Evolutionary conservation across 2,797 vertebrate genomes (phyloP), one percentile per base, ranked within the genome.

Genomic region (Gobio occitaniae): DNA sequence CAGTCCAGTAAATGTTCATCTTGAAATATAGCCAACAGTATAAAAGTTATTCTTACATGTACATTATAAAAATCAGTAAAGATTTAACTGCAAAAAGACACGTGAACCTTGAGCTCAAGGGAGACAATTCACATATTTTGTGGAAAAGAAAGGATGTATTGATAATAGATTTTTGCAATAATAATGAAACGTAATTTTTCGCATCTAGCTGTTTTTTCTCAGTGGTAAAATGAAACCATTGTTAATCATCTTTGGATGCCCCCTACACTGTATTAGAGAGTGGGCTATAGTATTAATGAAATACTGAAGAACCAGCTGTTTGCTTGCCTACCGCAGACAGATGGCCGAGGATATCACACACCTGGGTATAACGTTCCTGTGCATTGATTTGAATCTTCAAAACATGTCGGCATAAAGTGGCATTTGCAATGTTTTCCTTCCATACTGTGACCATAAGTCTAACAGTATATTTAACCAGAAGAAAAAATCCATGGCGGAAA

Each of bases 291-390:
- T 68, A 36, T 61, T 86, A 80, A 80, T 78, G 80, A 72, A 77
- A 48, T 38, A 29, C 72, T 48, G n/a, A 29, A 70, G 80, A 86
- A 50, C 61, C 76, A 69, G 84, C 70, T 78, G 71, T 84, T 71
- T 77, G 47, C 72, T 78, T 36, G 38, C 71, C 32, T 36, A 32
- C 59, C 50, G 41, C 32, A 56, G 84, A 77, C 71, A 86, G 87
- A 86, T 84, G 84, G 81, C 70, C 72, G 1, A 71, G 78, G 32
- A 71, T 56, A 80, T 54, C 44, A 19, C 54, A 76, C 84, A 11
- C 44, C 50, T 15, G 84, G 50, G 54, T n/a, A 65, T 69, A 78
- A n/a, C 15, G 48, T 48, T 32, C 48, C 48, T 52, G 12, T 29
- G 9, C 47, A 50, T 52, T 75, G 47, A 75, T 52, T 36, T 52